A percentile compares a stretch with the other conserved stretches of the same genome.
These are phyloP conservation scores for Lophotriccus pileatus DNA, from an alignment of 2,797 vertebrate genomes.

Conservation along the genomic window DNA sequence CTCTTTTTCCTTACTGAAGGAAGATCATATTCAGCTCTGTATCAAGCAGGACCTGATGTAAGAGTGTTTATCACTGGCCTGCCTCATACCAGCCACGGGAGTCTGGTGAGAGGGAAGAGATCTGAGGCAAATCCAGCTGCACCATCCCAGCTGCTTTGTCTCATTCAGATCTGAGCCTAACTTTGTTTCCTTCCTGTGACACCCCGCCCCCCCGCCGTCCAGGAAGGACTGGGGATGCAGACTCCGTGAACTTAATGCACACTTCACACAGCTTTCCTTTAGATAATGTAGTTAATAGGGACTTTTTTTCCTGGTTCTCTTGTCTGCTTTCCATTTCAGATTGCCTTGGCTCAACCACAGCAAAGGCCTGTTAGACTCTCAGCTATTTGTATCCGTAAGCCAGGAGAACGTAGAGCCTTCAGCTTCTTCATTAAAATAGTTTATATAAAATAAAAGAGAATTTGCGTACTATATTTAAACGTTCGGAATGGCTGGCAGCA, in stretches of 20 bases:
- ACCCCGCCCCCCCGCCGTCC: neutral
- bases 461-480: neutral
- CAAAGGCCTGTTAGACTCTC: neutral
- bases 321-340: neutral
- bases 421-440: slow-evolving; percentile 4
- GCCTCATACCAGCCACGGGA: neutral
- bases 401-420: neutral
- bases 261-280: neutral
- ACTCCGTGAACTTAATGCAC: neutral
- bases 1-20: neutral
- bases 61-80: neutral
- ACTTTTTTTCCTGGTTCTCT: neutral
- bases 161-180: neutral
- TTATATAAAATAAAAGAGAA: slow-evolving; percentile 27
- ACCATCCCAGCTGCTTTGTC: neutral
- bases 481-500: neutral
- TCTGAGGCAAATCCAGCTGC: neutral
- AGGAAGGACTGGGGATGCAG: neutral
- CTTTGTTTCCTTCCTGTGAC: neutral
- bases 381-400: neutral
- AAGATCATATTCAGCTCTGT: neutral
- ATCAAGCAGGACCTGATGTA: neutral
- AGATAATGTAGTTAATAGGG: neutral
- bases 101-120: neutral
- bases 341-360: neutral